A percentile compares a stretch with the other conserved stretches of the same genome.
These are phyloP conservation scores for Ephialtes manifestator DNA, from an alignment of 2,888 invertebrate species.

Conservation along the genomic window DNA sequence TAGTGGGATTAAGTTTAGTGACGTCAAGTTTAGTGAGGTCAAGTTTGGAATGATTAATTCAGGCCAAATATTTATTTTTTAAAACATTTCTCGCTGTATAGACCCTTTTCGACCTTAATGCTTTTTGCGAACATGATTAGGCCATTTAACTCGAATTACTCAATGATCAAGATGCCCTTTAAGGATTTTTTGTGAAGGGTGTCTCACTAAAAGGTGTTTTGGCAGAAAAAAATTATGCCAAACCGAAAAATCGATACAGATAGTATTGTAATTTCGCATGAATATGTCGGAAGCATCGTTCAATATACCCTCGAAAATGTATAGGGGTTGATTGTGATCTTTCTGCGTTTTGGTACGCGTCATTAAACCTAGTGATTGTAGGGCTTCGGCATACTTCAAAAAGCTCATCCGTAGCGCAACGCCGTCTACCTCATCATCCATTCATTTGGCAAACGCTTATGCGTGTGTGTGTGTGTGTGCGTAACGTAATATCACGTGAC, in stretches of 20 bases:
- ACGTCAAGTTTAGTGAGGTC: no score
- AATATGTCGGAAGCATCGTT: background rate
- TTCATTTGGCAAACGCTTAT: conserved; percentile 45
- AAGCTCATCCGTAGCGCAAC: conserved; percentile 37
- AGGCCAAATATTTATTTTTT: no score
- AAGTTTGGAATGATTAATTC: no score
- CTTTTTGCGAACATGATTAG: no score
- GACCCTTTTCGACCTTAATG: no score
- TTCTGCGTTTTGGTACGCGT: conserved; percentile 25
- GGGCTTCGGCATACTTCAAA: conserved; percentile 54
- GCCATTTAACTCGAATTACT: no score
- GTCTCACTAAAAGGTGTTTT: no score
- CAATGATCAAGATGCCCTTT: no score
- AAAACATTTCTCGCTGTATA: no score
- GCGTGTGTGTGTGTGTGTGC: conserved; percentile 11
- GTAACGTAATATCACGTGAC: conserved; percentile 47
- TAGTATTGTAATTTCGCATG: background rate
- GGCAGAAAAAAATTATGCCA: background rate
- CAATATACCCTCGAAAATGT: background rate
- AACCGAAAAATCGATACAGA: background rate
- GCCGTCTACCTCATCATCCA: conserved; percentile 49
- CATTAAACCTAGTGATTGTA: conserved; percentile 52
- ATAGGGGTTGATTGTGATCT: conserved; percentile 39
- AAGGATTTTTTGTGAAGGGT: no score
- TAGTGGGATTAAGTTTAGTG: no score